phyloP scores from a whole-genome alignment of 1,140 invertebrate genomes.

The Belonocnema kinseyi region DNA sequence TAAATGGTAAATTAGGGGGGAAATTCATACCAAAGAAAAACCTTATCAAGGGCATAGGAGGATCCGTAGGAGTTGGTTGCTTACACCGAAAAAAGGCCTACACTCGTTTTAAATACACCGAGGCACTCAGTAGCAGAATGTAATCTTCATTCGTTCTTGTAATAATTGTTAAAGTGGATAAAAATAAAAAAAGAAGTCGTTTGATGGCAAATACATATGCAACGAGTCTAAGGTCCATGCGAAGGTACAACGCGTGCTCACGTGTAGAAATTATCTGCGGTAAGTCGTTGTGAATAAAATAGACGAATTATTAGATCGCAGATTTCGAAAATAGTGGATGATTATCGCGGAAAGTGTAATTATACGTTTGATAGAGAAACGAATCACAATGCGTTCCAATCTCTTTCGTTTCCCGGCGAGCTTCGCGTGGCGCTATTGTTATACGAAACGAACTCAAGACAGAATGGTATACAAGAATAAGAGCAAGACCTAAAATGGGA shows the following conservation, averaged over 20 bases:
- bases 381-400: constrained; percentile 30
- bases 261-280: constrained; percentile 16
- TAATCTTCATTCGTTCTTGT: constrained; percentile 54
- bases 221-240: constrained; percentile 56
- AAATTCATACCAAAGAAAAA: not conserved
- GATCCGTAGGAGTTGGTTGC: not conserved
- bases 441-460: constrained; percentile 66
- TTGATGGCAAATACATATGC: constrained; percentile 62
- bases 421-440: constrained; percentile 63
- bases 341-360: constrained; percentile 28
- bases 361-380: constrained; percentile 19
- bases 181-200: constrained; percentile 57
- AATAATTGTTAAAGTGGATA: constrained; percentile 64
- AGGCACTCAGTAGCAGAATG: constrained; percentile 61
- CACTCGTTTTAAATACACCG: constrained; percentile 55
- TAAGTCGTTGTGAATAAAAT: constrained; percentile 21
- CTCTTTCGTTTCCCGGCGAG: constrained; percentile 48
- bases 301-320: constrained; percentile 23
- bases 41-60: not conserved
- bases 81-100: constrained; percentile 43
- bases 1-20: not conserved
- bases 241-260: constrained; percentile 49
- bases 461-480: constrained; percentile 70
- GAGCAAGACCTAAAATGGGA: constrained; percentile 70
- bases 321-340: constrained; percentile 15